These are phyloP conservation scores for Scrobipalpa atriplicella DNA, from an alignment of 2,888 invertebrate genomes.

Conservation along the genomic window DNA sequence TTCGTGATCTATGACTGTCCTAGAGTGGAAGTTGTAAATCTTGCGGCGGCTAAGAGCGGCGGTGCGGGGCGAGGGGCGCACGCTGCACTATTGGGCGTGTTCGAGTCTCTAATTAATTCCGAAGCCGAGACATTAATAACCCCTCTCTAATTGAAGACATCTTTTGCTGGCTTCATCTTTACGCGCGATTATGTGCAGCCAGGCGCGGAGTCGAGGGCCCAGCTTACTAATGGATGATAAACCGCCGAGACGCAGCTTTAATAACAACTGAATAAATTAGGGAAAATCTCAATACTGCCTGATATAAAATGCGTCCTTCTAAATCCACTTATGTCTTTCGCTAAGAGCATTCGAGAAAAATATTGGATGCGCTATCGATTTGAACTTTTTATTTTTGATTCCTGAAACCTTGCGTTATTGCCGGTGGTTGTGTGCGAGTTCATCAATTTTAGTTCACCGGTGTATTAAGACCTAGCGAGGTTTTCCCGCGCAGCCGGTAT, in stretches of 20 bases:
- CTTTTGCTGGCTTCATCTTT: conserved; percentile 53
- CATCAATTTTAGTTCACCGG: neutral
- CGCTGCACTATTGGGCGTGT: conserved; percentile 51
- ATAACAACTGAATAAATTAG: conserved; percentile 62
- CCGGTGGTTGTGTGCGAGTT: neutral
- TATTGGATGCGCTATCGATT: conserved; percentile 11
- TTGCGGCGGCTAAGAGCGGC: conserved; percentile 31
- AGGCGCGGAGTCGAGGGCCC: conserved; percentile 13
- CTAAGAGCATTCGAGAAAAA: conserved; percentile 43
- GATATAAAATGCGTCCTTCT: conserved; percentile 61
- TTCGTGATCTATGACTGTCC: conserved; percentile 44
- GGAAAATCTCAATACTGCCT: conserved; percentile 58
- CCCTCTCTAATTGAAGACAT: conserved; percentile 52
- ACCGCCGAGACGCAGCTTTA: conserved; percentile 59
- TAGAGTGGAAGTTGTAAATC: conserved; percentile 52
- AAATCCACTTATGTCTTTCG: conserved; percentile 47
- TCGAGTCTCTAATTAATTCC: conserved; percentile 58
- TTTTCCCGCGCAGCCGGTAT: neutral
- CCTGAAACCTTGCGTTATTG: neutral
- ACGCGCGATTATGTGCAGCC: conserved; percentile 49
- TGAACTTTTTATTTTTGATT: neutral
- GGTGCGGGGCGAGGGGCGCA: conserved; percentile 32
- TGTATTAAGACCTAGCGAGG: neutral
- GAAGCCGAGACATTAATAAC: conserved; percentile 58
- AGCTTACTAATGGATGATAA: conserved; percentile 60